Evolutionary conservation across 2,888 invertebrate genomes (phyloP), one percentile per base, ranked within the genome.

Genomic region (Cosmia trapezina): DNA sequence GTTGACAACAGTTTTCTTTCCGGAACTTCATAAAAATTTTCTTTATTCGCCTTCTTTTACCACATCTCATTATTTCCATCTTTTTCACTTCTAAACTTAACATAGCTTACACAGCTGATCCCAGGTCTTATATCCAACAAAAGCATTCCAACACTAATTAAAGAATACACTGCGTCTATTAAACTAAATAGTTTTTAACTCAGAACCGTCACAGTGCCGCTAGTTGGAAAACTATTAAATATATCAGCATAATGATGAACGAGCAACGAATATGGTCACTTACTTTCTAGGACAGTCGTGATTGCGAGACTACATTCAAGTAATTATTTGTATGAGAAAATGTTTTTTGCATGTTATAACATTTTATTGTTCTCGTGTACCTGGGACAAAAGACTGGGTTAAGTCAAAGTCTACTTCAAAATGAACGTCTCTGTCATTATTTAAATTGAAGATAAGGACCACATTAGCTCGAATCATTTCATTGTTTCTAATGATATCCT

Each of bases 201-300:
- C 45, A 54, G 49, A 57, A 66, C 59, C 41, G 63, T 33, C 70
- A 66, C 67, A 70, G 47, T 70, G 64, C 51, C n/a, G 61, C 54
- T 70, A 76, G 81, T 67, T 70, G 73, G 81, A 85, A 82, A 81
- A 80, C 69, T 66, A 72, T 54, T 73, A 70, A 81, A 69, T 64
- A 75, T 60, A 75, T 70, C 70, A 71, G 76, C 73, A 87, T 86
- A 88, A 88, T 82, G 78, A 85, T 87, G 86, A 86, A 87, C 83
- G 81, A 85, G 76, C 84, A 81, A 59, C 82, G 79, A 87, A 88
- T 84, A 87, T 90, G 91, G 91, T 90, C 91, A 89, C 77, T 91
- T 87, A 86, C 88, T 93, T 91, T 93, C 90, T 91, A 90, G 92
- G 91, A 89, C 91, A 85, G 73, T 83, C 78, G 83, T 86, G 85